Evolutionary conservation across 2,797 vertebrate species (phyloP), one percentile per base, ranked within the genome.

Genomic region (Pipistrellus kuhlii): DNA sequence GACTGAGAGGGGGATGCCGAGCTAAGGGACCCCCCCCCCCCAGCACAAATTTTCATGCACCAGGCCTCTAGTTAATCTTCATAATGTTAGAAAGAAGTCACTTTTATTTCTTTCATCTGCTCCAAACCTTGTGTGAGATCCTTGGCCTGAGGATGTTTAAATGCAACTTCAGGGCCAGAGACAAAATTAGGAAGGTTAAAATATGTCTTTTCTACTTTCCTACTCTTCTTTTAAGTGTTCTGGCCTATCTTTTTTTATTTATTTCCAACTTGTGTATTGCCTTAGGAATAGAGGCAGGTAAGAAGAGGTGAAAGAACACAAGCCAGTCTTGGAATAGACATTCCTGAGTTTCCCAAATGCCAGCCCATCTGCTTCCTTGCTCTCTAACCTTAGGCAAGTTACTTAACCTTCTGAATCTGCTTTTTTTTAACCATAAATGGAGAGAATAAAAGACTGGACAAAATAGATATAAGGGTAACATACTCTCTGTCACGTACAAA

Each of bases 171-270:
- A 92, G 59, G 80, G 66, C 59, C 57, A 72, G 41, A 64, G 32
- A 75, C n/a, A 93, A 82, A 90, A 85, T 87, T 77, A 82, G 51
- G 17, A 59, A 77, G 32, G 15, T 38, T 57, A 21, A 90, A 82
- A 25, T 38, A 1, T 68, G 41, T 85, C 38, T 55, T 91, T 77
- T 59, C 13, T 77, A 53, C 3, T 46, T 83, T 57, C 5, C 44
- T 87, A 41, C 13, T 12, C 20, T 84, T 88, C 27, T 48, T 87
- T 46, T 69, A 80, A 62, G 18, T 83, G 73, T 27, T 35, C 66
- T 76, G 15, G 38, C 14, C 44, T 35, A 3, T 44, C 62, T 81
- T 48, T 80, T 80, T 53, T 66, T 38, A 8, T 83, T 69, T 85
- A 18, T 85, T 92, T 41, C 46, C 41, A 15, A 80, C 30, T 81